These are phyloP conservation scores for Cheracebus regulus DNA, from an alignment of 2,797 vertebrate genomes.

Conservation along the genomic window DNA sequence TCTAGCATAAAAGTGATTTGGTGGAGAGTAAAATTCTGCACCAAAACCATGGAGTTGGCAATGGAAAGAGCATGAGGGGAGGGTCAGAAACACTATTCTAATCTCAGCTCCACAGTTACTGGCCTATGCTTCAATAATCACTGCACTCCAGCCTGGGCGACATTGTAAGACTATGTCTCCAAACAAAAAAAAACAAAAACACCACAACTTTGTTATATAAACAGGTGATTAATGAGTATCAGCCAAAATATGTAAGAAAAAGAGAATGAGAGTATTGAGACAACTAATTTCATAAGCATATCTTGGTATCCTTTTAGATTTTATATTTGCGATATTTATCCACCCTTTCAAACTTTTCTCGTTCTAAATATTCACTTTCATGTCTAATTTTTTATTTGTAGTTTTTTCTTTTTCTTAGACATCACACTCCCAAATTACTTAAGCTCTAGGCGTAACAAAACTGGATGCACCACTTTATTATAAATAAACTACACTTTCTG, in stretches of 20 bases:
- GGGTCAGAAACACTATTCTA: background rate
- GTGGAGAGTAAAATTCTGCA: background rate
- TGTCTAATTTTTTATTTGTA: constrained; percentile 13
- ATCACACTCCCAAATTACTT: background rate
- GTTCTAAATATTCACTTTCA: constrained; percentile 17
- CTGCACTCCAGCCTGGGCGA: background rate
- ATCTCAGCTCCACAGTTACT: background rate
- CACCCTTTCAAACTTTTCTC: background rate
- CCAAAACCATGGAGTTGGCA: background rate
- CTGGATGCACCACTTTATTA: background rate
- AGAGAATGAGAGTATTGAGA: background rate
- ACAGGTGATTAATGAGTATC: background rate
- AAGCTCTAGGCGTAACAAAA: background rate
- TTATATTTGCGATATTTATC: background rate
- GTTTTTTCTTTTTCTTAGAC: constrained; percentile 22
- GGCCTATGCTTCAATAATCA: background rate
- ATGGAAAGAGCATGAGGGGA: background rate
- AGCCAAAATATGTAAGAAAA: background rate
- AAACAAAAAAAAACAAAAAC: background rate
- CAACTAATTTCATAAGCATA: background rate
- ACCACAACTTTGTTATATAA: background rate
- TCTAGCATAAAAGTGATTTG: background rate
- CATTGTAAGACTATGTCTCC: background rate
- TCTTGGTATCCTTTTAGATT: background rate
- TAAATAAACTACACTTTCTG: background rate